Base-by-base conservation (phyloP, 2,888 invertebrate species). In the Dynastes maya region DNA sequence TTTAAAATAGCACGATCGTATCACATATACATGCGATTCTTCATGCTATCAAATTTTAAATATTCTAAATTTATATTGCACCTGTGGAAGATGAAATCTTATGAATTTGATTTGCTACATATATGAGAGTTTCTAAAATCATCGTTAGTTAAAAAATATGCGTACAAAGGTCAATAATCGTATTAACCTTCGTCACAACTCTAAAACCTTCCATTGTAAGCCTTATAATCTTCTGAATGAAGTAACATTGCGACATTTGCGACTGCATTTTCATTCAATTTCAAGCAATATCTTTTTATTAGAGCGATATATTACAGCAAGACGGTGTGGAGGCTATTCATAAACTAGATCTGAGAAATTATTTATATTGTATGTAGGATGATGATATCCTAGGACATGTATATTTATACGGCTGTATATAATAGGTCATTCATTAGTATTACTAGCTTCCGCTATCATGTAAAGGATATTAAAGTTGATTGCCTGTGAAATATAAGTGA, bases 381-480 rank as follows among this genome's bases (percentile, higher is more conserved):
- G 61, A n/a, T 32, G 32, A 32, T 32, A 32, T 63, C 27, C 29
- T 63, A 63, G 63, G 63, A 63, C 32, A 63, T 13, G 32, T 63
- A 63, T 13, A 63, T 63, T 32, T 32, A 32, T 63, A 32, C 27
- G 11, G n/a, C 22, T 32, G 13, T 55, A 55, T 16, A 55, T 58
- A 58, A 58, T 22, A 58, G 55, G 22, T 16, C 9, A 58, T 58
- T 58, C 63, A 32, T 63, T 63, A 63, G 32, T 63, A 63, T 29
- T 63, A 63, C 2, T 32, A 13, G 13, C 63, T 63, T 63, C 63
- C 63, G 29, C 13, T 32, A 63, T 13, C 32, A 32, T 32, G 29
- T 32, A 3, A 29, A 63, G 63, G 63, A 63, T 63, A 63, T 63
- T 63, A 63, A 32, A 58, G 55, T 58, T 58, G 55, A 58, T 58